Conservation (phyloP, 1,140 invertebrate genomes). For the Linepithema humile region DNA sequence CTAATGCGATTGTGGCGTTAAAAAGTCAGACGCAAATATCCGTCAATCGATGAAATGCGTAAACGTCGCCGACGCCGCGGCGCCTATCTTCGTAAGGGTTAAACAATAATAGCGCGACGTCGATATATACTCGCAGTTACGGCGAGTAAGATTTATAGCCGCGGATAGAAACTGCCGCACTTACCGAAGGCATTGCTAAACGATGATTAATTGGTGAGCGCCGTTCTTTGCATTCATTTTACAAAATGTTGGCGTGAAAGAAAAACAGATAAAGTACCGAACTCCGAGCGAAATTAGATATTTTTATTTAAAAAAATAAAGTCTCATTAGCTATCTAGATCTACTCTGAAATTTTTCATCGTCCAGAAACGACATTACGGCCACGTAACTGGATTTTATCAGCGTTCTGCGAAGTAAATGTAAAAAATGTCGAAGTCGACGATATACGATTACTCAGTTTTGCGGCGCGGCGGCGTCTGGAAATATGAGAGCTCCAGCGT, state of each 20-base stretch:
- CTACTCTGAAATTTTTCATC: slow-evolving; percentile 20
- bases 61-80: background rate
- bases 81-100: background rate
- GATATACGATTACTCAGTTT: slow-evolving; percentile 50
- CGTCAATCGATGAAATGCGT: background rate
- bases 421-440: slow-evolving; percentile 49
- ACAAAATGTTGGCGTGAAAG: background rate
- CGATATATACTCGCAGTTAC: background rate
- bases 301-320: background rate
- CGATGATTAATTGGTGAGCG: background rate
- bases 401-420: slow-evolving; percentile 21
- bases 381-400: slow-evolving; percentile 7
- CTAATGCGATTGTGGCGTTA: slow-evolving; percentile 14
- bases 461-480: background rate
- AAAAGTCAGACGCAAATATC: slow-evolving; percentile 10
- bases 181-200: background rate
- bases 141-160: background rate
- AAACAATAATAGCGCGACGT: background rate
- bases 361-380: background rate
- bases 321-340: too few species aligned
- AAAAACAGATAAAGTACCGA: background rate
- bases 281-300: background rate
- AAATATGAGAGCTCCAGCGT: slow-evolving; percentile 61
- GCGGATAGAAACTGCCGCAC: background rate
- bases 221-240: background rate